A percentile compares a stretch with the other conserved stretches of the same genome.
Evolutionary conservation across 2,113 vertebrate genomes (phyloP).

Genomic region (Tachuris rubrigastra): DNA sequence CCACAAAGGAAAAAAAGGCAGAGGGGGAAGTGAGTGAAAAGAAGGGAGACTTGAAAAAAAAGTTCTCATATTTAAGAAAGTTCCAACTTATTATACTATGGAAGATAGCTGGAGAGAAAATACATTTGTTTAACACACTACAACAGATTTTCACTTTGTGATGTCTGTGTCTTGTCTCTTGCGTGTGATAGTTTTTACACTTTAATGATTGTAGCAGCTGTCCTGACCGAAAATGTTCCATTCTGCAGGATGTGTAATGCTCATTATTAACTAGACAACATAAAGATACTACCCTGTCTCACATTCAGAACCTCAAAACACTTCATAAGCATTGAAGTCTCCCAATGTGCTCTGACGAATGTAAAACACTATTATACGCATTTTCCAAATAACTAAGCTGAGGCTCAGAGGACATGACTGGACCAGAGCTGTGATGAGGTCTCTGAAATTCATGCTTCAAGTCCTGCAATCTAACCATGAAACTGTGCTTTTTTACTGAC

Average conservation of each 20-base stretch:
- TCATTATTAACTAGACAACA: background rate
- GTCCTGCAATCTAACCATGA: background rate
- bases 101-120: conserved; percentile 1
- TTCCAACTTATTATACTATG: background rate
- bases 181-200: conserved; percentile 1
- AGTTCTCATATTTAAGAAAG: background rate
- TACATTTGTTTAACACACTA: background rate
- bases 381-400: background rate
- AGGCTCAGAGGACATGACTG: background rate
- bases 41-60: background rate
- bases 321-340: background rate
- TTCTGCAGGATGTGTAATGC: background rate
- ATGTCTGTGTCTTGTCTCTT: conserved; percentile 14
- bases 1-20: background rate
- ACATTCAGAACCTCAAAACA: background rate
- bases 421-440: background rate
- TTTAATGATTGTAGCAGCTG: conserved; percentile 20
- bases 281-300: background rate
- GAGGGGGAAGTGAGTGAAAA: background rate
- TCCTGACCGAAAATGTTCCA: background rate
- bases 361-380: background rate
- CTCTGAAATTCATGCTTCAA: background rate
- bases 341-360: background rate
- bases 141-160: background rate
- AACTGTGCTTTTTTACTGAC: rapidly evolving